A percentile compares a stretch with the other conserved stretches of the same genome.
phyloP scores from a whole-genome alignment of 2,797 vertebrate genomes.

The Chelon labrosus region DNA sequence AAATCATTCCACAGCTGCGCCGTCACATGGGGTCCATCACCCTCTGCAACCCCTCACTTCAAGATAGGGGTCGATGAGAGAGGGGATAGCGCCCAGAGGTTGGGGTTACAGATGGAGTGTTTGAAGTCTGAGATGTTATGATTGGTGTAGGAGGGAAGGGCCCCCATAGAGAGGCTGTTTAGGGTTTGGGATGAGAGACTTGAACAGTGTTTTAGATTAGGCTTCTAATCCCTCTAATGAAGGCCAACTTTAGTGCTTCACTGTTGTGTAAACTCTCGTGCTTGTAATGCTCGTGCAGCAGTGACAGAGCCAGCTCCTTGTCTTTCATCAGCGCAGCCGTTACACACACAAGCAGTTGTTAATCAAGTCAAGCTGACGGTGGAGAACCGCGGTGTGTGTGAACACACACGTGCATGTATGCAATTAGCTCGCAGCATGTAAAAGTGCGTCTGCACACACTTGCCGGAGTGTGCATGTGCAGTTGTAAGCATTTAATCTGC shows the following conservation, averaged over 20 bases:
- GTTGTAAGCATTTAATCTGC: constrained; percentile 58
- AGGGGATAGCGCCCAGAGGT: constrained; percentile 67
- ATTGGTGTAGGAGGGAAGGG: constrained; percentile 55
- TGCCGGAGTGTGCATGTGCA: constrained; percentile 2
- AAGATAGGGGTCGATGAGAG: constrained; percentile 65
- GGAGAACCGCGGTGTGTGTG: constrained; percentile 37
- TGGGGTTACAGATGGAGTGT: constrained; percentile 78
- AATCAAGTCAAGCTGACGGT: constrained; percentile 73
- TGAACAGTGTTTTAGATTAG: constrained; percentile 74
- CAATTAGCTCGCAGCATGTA: constrained; percentile 52
- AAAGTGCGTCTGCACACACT: constrained; percentile 28
- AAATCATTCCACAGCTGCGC: constrained; percentile 77
- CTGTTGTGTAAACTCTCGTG: constrained; percentile 72
- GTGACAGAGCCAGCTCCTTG: constrained; percentile 71
- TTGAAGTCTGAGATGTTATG: constrained; percentile 79
- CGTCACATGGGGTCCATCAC: constrained; percentile 71
- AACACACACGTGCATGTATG: constrained; percentile 39
- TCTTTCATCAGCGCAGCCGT: constrained; percentile 72
- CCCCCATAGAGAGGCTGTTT: constrained; percentile 70
- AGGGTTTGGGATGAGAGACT: constrained; percentile 70
- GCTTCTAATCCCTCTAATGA: constrained; percentile 78
- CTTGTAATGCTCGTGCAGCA: constrained; percentile 55
- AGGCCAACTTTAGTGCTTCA: constrained; percentile 63
- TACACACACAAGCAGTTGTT: constrained; percentile 50
- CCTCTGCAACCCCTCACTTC: constrained; percentile 48